A percentile compares a stretch with the other conserved stretches of the same genome.
Conservation (phyloP, 2,888 invertebrate species). For the Ptilodon capucinus region DNA sequence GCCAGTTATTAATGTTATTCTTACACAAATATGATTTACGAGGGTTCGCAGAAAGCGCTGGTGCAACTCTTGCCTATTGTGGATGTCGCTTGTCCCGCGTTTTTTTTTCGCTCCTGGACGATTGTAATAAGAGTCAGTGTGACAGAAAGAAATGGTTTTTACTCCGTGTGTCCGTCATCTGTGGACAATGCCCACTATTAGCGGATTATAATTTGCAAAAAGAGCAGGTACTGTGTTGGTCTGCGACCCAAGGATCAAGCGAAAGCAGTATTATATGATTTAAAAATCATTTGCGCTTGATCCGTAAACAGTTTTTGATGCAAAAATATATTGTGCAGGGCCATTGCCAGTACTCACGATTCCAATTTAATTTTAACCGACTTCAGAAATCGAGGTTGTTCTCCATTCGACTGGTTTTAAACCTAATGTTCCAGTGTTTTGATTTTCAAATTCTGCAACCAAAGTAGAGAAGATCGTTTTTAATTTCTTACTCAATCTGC, state of each 20-base stretch:
- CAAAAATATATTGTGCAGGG: too few relatives aligned
- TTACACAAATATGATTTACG: slow-evolving; percentile 71
- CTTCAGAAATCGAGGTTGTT: too few relatives aligned
- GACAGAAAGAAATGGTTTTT: slow-evolving; percentile 49
- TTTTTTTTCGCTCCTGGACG: slow-evolving; percentile 31
- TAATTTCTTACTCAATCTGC: background rate
- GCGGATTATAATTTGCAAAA: slow-evolving; percentile 77
- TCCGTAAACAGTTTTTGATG: too few relatives aligned
- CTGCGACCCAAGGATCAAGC: slow-evolving; percentile 33
- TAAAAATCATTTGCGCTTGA: too few relatives aligned
- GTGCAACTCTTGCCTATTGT: slow-evolving; percentile 75
- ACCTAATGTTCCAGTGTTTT: too few relatives aligned
- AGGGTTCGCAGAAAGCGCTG: slow-evolving; percentile 56
- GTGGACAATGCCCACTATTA: slow-evolving; percentile 81
- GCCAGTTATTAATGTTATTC: slow-evolving; percentile 36
- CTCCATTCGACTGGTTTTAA: too few relatives aligned
- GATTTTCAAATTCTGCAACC: too few relatives aligned
- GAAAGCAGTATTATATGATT: slow-evolving; percentile 5
- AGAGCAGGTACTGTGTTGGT: slow-evolving; percentile 67
- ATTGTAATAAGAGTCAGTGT: slow-evolving; percentile 45
- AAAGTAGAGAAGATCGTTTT: too few relatives aligned
- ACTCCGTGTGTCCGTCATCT: slow-evolving; percentile 64
- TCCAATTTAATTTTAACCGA: too few relatives aligned
- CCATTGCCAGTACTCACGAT: too few relatives aligned
- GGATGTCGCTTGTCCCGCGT: slow-evolving; percentile 28